Conservation (phyloP, 1,140 invertebrate species). For the Drosophila quadrilineata region DNA sequence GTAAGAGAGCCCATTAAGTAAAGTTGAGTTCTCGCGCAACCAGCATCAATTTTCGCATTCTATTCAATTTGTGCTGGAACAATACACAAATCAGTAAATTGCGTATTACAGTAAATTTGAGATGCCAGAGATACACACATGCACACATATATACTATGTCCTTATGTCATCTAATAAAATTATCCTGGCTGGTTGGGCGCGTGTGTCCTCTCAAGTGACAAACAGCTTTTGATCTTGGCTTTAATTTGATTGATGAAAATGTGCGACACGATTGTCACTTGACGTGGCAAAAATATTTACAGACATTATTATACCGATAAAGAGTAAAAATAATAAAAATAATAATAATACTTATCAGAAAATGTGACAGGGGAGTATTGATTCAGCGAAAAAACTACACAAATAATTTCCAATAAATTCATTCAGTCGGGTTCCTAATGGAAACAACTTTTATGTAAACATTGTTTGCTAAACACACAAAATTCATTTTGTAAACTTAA, state of each 20-base stretch:
- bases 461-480: conserved; percentile 12
- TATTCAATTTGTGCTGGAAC: conserved; percentile 17
- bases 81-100: conserved; percentile 6
- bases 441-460: conserved; percentile 7
- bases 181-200: conserved; percentile 13
- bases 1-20: background rate
- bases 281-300: background rate
- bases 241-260: conserved; percentile 67
- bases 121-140: background rate
- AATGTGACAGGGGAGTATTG: background rate
- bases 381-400: too few species aligned
- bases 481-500: conserved; percentile 14
- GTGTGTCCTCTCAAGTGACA: conserved; percentile 20
- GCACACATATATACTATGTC: background rate
- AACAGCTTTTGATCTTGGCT: conserved; percentile 51
- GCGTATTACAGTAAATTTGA: conserved; percentile 21
- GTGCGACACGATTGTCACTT: conserved; percentile 46
- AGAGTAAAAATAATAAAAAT: too few species aligned
- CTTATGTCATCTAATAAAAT: background rate
- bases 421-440: conserved; percentile 17
- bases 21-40: background rate
- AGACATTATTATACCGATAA: conserved; percentile 8
- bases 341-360: too few species aligned
- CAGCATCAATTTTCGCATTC: conserved; percentile 32
- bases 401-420: too few species aligned